Base-by-base conservation (phyloP, 2,113 vertebrate genomes). In the Maccullochella peelii region DNA sequence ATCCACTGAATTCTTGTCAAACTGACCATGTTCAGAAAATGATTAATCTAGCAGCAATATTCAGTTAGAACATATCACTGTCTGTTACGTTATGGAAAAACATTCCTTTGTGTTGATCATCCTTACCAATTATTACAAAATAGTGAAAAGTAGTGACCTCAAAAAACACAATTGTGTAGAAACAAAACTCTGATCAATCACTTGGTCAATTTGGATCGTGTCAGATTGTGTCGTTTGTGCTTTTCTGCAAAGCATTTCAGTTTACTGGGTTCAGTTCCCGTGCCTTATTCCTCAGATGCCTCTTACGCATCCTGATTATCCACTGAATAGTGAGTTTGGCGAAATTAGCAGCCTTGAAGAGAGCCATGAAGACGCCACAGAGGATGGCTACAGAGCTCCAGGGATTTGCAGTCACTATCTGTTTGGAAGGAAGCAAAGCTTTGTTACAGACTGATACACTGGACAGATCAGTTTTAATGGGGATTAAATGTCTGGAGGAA, bases 301-400 rank as follows among this genome's bases (percentile, higher is more conserved):
- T 93, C 85, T 95, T 99, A 2, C 97, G 94, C 86, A 99, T 97
- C 94, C 94, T 98, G 87, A 99, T 97, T 91, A 97, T 98, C 98
- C 98, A 99, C 66, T 97, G 96, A 44, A 99, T 92, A 11, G 97
- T 97, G 47, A 98, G 93, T 79, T 99, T 99, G 16, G 98, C 97
- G 86, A 99, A 99, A 84, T 99, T 96, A 1, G 98, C 97, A 8
- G 97, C 98, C 94, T 99, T 99, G 91, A 99, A 99, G 55, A 99
- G 95, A 40, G 97, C 97, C 96, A 99, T 93, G 84, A 99, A 99
- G 79, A 98, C 97, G 0, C 98, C 98, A 14, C 98, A 99, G 9
- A 99, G 96, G 47, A 99, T 97, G 49, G 97, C 98, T 0, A 98
- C 93, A 42, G 95, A 96, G 91, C 97, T 99, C 98, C 98, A 99